A percentile compares a stretch with the other conserved stretches of the same genome.
Evolutionary conservation across 2,113 vertebrate genomes (phyloP).

Genomic region (Dipodomys merriami): DNA sequence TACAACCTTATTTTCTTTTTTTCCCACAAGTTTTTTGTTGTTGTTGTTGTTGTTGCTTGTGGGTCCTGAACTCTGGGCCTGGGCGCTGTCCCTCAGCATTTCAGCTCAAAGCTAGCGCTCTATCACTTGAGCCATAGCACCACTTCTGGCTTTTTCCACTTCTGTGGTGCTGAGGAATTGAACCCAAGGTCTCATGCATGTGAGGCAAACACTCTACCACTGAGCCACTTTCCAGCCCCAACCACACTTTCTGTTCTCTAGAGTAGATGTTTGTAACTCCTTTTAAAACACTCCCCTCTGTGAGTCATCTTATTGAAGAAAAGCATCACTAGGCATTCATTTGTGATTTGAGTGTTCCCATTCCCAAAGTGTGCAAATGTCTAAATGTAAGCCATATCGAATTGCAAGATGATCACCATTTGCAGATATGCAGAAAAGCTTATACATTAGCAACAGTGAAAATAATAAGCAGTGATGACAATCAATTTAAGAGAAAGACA

Average conservation of each 20-base stretch:
- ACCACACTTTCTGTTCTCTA: not conserved
- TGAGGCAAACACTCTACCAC: too few species aligned
- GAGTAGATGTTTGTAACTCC: not conserved
- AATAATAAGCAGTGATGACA: not conserved
- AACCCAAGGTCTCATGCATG: too few species aligned
- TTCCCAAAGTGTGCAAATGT: not conserved
- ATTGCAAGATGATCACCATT: not conserved
- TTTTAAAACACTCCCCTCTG: not conserved
- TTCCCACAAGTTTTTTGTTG: too few species aligned
- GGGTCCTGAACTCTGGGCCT: too few species aligned
- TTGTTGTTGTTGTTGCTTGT: too few species aligned
- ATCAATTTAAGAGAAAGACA: not conserved
- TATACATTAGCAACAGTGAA: not conserved
- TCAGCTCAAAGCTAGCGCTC: too few species aligned
- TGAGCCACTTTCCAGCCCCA: too few species aligned
- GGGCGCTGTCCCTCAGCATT: too few species aligned
- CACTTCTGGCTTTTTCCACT: too few species aligned
- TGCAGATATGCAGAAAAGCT: not conserved
- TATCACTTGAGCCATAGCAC: too few species aligned
- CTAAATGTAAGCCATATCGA: not conserved
- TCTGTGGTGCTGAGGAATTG: too few species aligned
- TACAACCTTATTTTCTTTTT: not conserved
- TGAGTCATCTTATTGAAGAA: not conserved
- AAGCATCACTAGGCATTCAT: not conserved
- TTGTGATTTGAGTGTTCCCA: not conserved